A percentile compares a stretch with the other conserved stretches of the same genome.
Conservation (phyloP, 2,113 vertebrate genomes). For the Psittacara wagleri region DNA sequence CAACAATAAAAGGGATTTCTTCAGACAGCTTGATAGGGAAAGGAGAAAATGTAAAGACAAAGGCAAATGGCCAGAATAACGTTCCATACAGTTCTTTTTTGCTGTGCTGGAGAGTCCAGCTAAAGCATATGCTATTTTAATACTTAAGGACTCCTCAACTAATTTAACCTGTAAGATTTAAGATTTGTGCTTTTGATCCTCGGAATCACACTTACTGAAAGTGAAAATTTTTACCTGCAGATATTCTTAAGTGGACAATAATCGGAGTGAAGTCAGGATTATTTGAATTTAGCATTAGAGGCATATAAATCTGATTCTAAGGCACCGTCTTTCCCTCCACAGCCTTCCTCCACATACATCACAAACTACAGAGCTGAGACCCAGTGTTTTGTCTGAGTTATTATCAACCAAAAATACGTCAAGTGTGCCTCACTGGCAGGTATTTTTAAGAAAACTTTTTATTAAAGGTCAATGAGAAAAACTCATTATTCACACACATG, state of each 20-base stretch:
- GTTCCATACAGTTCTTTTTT: neutral
- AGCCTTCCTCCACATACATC: neutral
- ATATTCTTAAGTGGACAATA: neutral
- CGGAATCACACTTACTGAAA: neutral
- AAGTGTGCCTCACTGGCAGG: neutral
- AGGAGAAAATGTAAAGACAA: neutral
- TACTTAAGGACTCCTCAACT: neutral
- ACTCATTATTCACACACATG: neutral
- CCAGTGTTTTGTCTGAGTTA: neutral
- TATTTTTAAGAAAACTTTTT: conserved; percentile 31
- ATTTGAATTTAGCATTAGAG: neutral
- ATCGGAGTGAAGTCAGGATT: neutral
- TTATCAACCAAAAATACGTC: neutral
- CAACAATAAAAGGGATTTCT: neutral
- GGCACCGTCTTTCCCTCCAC: neutral
- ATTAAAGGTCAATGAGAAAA: conserved; percentile 6
- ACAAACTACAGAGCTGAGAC: neutral
- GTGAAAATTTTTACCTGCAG: neutral
- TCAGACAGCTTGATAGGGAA: neutral
- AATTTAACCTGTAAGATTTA: neutral
- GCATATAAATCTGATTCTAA: neutral
- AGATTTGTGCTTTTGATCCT: neutral
- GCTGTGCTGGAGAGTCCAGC: neutral
- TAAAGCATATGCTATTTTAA: neutral
- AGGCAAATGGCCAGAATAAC: neutral